Base-by-base conservation (phyloP, 2,888 invertebrate species). In the Noctua janthe region DNA sequence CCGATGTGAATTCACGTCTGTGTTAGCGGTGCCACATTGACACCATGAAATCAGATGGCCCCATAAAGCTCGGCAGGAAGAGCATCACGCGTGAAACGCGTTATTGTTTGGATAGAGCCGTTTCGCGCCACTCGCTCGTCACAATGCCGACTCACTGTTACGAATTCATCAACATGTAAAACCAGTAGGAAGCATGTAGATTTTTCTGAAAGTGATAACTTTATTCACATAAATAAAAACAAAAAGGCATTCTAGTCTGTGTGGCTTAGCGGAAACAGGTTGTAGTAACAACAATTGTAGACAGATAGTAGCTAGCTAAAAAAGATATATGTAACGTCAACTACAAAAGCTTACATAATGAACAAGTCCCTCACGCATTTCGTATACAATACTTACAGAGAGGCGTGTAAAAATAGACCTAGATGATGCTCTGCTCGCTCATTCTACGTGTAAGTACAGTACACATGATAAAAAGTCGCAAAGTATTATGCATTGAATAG, bases 51-150 rank as follows among this genome's bases (percentile, higher is more conserved):
- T 94, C 93, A 91, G 93, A 94, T 94, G 94, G 91, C 94, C 93
- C 92, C 93, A 94, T 94, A 93, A 92, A 90, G 91, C 87, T 87
- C 77, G 91, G 89, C 95, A 95, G 96, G 95, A 95, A 94, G 94
- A 94, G 94, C 93, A 91, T 85, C 90, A 89, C 92, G 95, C 95
- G 94, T 95, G 93, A 94, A 94, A 92, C 90, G 87, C 91, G 91
- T 85, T 93, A 94, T 95, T 95, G 95, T 95, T 94, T 90, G 84
- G 85, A 83, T 87, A 83, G 83, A 83, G 88, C 89, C 94, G 95
- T 95, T 94, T 93, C 95, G 95, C 94, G 91, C 92, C 93, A 93
- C 92, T 94, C 94, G 91, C 92, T 90, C 84, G 74, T 88, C 87
- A 95, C 93, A 95, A 95, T 95, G 90, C 90, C 76, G 74, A 83